Evolutionary conservation across 1,140 invertebrate genomes (phyloP).

Genomic region (Coelopa frigida): DNA sequence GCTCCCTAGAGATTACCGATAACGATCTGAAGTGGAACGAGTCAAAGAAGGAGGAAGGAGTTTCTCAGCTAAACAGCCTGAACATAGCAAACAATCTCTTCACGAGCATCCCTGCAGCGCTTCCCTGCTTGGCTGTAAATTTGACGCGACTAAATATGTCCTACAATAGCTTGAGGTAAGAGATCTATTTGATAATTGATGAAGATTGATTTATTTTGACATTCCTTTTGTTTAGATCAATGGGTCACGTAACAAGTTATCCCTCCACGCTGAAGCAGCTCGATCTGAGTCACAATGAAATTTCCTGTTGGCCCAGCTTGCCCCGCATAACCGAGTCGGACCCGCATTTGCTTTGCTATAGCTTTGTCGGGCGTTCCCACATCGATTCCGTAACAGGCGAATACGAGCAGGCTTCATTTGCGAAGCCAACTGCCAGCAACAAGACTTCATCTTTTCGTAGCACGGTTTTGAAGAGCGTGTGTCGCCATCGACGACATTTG

Average conservation of each 20-base stretch:
- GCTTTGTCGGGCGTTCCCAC: constrained; percentile 19
- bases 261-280: constrained; percentile 82
- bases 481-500: constrained; percentile 73
- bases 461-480: constrained; percentile 71
- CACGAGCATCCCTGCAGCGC: constrained; percentile 71
- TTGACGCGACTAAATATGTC: constrained; percentile 84
- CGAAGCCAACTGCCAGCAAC: constrained; percentile 16
- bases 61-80: constrained; percentile 59
- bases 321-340: constrained; percentile 61
- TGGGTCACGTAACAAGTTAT: constrained; percentile 85
- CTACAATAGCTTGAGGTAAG: constrained; percentile 65
- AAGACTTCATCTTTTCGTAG: constrained; percentile 53
- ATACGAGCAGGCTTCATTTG: constrained; percentile 13
- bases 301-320: constrained; percentile 78
- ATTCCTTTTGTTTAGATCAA: constrained; percentile 49
- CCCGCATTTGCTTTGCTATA: constrained; percentile 56
- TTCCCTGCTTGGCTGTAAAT: constrained; percentile 81
- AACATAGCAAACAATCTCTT: constrained; percentile 91
- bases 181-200: not conserved
- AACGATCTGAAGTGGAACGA: constrained; percentile 51
- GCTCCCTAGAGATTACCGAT: constrained; percentile 61
- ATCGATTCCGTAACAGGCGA: constrained; percentile 33
- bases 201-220: not conserved
- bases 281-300: constrained; percentile 89
- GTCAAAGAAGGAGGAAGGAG: constrained; percentile 40